Evolutionary conservation across 2,888 invertebrate species (phyloP).

Genomic region (Anagyrus pseudococci): DNA sequence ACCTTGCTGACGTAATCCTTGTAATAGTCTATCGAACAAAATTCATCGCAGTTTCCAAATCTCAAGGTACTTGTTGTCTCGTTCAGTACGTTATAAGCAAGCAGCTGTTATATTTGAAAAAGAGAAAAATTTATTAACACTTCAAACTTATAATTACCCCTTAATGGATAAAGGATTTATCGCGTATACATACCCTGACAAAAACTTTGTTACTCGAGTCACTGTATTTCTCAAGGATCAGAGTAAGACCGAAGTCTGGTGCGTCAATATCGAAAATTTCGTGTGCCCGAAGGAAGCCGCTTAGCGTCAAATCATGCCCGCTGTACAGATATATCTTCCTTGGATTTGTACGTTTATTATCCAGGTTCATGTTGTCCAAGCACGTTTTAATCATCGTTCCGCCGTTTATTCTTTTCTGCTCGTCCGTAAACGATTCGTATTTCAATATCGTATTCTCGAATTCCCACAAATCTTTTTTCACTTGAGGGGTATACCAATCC

Average conservation of each 20-base stretch:
- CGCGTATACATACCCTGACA: not conserved
- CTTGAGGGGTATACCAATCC: conserved; percentile 8
- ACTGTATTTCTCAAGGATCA: conserved; percentile 5
- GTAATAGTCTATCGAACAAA: conserved; percentile 1
- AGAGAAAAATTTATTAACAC: not conserved
- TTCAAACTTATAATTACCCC: no score
- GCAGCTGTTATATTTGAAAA: not conserved
- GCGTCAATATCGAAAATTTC: not conserved
- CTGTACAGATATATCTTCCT: conserved; percentile 22
- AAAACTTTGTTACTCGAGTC: not conserved
- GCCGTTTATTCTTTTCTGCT: not conserved
- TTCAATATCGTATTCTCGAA: not conserved
- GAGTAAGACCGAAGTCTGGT: not conserved
- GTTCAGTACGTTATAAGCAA: not conserved
- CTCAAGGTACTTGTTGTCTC: not conserved
- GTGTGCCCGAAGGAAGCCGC: not conserved
- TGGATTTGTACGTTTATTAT: not conserved
- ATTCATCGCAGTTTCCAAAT: not conserved
- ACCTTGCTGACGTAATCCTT: not conserved
- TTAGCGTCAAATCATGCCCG: conserved; percentile 6
- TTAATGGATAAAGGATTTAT: not conserved
- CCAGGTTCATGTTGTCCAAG: conserved; percentile 7
- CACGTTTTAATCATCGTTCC: not conserved
- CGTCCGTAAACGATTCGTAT: not conserved
- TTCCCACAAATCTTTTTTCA: not conserved